A percentile compares a stretch with the other conserved stretches of the same genome.
phyloP scores from a whole-genome alignment of 2,113 vertebrate species.

The Percopsis transmontana region DNA sequence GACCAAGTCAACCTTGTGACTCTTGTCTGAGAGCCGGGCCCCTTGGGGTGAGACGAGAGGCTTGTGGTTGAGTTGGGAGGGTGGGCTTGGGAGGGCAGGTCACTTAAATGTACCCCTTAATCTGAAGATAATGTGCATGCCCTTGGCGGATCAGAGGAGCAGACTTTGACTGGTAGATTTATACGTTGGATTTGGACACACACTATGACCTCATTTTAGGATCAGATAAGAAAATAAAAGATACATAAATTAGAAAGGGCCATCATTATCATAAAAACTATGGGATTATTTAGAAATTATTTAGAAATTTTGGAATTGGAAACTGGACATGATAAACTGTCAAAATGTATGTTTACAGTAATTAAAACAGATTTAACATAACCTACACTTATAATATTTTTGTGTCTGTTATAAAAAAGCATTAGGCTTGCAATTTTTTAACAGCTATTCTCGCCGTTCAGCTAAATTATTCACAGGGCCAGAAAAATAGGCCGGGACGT shows the following conservation, averaged over 20 bases:
- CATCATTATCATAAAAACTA: too few relatives aligned
- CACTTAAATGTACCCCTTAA: constrained; percentile 26
- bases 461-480: constrained; percentile 58
- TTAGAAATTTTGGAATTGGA: neutral
- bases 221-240: neutral
- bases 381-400: neutral
- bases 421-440: constrained; percentile 44
- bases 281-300: too few relatives aligned
- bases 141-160: constrained; percentile 30
- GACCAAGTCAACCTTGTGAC: constrained; percentile 74
- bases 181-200: constrained; percentile 14
- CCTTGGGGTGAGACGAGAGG: constrained; percentile 42
- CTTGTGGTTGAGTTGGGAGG: neutral
- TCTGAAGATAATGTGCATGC: constrained; percentile 36
- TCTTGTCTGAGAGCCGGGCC: constrained; percentile 62
- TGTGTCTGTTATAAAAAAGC: constrained; percentile 31
- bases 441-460: constrained; percentile 39
- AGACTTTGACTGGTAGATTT: neutral
- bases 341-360: neutral
- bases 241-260: neutral
- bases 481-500: constrained; percentile 44
- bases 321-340: neutral
- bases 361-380: constrained; percentile 3
- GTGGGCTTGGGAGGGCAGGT: neutral
- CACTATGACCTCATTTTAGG: neutral